phyloP scores from a whole-genome alignment of 2,797 vertebrate genomes.

The Philypnodon macrostomus region DNA sequence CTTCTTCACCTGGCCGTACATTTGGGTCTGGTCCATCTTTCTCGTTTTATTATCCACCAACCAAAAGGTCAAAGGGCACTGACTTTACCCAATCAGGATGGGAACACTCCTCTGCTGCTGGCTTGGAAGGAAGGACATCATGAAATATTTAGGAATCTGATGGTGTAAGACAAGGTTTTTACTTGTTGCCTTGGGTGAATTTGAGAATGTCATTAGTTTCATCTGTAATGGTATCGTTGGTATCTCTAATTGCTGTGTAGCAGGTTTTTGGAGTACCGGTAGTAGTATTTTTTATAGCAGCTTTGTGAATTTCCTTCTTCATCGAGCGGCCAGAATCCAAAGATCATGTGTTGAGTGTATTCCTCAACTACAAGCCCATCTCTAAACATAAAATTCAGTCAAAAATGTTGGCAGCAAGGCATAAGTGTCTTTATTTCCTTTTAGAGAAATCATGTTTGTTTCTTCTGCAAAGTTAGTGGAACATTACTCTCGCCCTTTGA shows the following conservation, averaged over 20 bases:
- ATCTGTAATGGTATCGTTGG: background rate
- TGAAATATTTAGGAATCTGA: constrained; percentile 63
- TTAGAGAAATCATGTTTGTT: too few species aligned
- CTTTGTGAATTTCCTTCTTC: too few species aligned
- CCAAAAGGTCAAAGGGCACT: constrained; percentile 73
- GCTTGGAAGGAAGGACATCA: constrained; percentile 68
- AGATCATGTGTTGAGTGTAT: too few species aligned
- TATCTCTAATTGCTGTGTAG: background rate
- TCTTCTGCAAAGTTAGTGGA: too few species aligned
- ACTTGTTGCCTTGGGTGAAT: background rate
- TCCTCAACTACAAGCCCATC: too few species aligned
- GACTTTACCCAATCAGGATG: constrained; percentile 74
- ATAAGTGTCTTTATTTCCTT: too few species aligned
- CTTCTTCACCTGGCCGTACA: constrained; percentile 80
- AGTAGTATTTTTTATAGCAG: too few species aligned
- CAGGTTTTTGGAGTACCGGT: too few species aligned
- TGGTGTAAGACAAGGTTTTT: constrained; percentile 67
- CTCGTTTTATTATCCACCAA: constrained; percentile 76
- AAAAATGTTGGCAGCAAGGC: too few species aligned
- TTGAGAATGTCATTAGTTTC: background rate
- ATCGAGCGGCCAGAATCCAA: too few species aligned
- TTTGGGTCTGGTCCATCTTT: constrained; percentile 80
- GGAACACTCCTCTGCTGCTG: constrained; percentile 74
- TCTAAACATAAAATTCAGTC: too few species aligned
- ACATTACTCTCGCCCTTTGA: too few species aligned